These are phyloP conservation scores for Enoplolaimus lenunculus DNA, from an alignment of 2,888 invertebrate genomes.

Conservation along the genomic window DNA sequence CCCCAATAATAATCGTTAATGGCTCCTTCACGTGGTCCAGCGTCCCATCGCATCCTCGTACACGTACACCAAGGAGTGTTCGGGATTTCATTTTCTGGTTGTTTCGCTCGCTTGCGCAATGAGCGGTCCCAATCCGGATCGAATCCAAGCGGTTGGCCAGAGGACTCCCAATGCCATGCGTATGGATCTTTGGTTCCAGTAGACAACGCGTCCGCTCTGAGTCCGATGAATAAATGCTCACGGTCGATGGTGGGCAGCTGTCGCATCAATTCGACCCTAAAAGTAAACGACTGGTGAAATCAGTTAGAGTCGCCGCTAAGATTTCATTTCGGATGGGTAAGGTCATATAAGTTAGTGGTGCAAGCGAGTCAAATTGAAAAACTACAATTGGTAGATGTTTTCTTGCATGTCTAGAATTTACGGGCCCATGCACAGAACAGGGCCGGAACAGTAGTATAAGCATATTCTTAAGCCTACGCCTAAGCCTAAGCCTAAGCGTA, in stretches of 20 bases:
- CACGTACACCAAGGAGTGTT: background rate
- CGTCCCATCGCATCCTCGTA: background rate
- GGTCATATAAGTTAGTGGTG: background rate
- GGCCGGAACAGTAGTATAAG: too few species aligned
- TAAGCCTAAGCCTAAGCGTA: too few species aligned
- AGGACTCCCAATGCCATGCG: background rate
- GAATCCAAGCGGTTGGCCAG: background rate
- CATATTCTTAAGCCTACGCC: too few species aligned
- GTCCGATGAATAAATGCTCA: background rate
- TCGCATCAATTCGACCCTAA: background rate
- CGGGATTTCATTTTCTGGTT: background rate
- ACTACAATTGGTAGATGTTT: too few species aligned
- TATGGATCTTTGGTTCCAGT: background rate
- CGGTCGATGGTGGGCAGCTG: background rate
- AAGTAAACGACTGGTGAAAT: background rate
- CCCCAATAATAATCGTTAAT: too few species aligned
- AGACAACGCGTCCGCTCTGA: background rate
- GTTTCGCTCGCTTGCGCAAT: background rate
- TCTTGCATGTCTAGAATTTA: too few species aligned
- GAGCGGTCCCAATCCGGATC: background rate
- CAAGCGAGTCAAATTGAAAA: too few species aligned
- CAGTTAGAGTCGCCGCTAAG: too few species aligned
- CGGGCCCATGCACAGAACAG: too few species aligned
- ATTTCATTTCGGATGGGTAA: too few species aligned
- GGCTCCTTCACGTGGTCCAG: background rate